Conservation (phyloP, 2,888 invertebrate species). For the Miltochrista miniata region DNA sequence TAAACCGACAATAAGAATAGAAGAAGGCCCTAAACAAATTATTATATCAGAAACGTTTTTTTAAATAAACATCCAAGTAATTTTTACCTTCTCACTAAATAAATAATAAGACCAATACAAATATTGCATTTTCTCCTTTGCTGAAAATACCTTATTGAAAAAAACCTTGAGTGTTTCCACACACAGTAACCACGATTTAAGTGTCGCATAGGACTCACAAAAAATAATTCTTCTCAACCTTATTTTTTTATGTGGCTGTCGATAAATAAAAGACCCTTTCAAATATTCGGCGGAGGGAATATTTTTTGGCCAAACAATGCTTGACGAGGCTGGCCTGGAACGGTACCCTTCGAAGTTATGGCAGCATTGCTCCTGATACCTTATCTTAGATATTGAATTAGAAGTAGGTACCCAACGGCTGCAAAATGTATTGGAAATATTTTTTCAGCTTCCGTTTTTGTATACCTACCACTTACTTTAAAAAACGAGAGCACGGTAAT, state of each 20-base stretch:
- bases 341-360: slow-evolving; percentile 28
- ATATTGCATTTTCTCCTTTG: no score
- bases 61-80: no score
- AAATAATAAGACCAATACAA: no score
- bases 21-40: no score
- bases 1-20: no score
- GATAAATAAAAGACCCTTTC: slow-evolving; percentile 49
- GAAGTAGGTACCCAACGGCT: slow-evolving; percentile 19
- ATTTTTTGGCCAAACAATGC: slow-evolving; percentile 39
- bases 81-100: no score
- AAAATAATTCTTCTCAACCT: slow-evolving; percentile 29
- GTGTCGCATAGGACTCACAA: slow-evolving; percentile 3
- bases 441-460: slow-evolving; percentile 10
- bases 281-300: slow-evolving; percentile 24
- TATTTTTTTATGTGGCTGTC: slow-evolving; percentile 44
- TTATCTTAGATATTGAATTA: slow-evolving; percentile 41
- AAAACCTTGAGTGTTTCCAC: slow-evolving; percentile 9
- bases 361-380: slow-evolving; percentile 34
- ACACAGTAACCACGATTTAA: slow-evolving; percentile 24
- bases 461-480: background rate
- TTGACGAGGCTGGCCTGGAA: slow-evolving; percentile 17
- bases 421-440: slow-evolving; percentile 35
- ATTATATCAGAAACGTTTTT: no score
- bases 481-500: slow-evolving; percentile 2
- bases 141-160: background rate